A percentile compares a stretch with the other conserved stretches of the same genome.
phyloP scores from a whole-genome alignment of 2,888 invertebrate species.

The Argyresthia goedartella region DNA sequence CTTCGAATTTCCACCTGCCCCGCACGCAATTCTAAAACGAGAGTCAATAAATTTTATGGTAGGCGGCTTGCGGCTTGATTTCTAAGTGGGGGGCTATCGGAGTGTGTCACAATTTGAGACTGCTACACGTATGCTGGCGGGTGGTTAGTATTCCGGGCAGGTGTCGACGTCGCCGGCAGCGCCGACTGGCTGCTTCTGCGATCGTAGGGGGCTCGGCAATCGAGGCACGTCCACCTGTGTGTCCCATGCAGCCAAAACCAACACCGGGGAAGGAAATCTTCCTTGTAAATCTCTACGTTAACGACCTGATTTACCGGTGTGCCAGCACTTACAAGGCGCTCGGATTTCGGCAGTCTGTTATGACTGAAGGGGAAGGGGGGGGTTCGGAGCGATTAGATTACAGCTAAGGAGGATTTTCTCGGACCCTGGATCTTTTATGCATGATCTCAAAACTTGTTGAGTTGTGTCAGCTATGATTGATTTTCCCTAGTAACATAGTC shows the following conservation, averaged over 20 bases:
- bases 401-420: too few relatives aligned
- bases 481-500: too few relatives aligned
- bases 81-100: slow-evolving; percentile 67
- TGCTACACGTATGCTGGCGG: slow-evolving; percentile 58
- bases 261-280: slow-evolving; percentile 56
- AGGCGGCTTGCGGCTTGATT: slow-evolving; percentile 51
- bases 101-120: slow-evolving; percentile 63
- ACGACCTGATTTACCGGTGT: slow-evolving; percentile 51
- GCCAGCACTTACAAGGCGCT: neutral
- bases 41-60: slow-evolving; percentile 61
- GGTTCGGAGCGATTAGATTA: too few relatives aligned
- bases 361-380: too few relatives aligned
- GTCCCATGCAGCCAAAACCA: slow-evolving; percentile 61
- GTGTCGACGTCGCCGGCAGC: slow-evolving; percentile 40
- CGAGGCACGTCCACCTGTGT: slow-evolving; percentile 66
- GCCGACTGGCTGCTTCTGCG: slow-evolving; percentile 30
- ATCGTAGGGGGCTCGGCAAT: slow-evolving; percentile 27
- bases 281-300: slow-evolving; percentile 67
- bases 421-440: too few relatives aligned
- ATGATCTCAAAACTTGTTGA: too few relatives aligned
- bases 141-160: slow-evolving; percentile 49
- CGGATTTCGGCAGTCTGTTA: neutral
- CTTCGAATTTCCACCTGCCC: slow-evolving; percentile 38
- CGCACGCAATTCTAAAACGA: slow-evolving; percentile 42
- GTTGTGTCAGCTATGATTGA: too few relatives aligned